A percentile compares a stretch with the other conserved stretches of the same genome.
Evolutionary conservation across 2,888 invertebrate genomes (phyloP).

Genomic region (Piscicola geometra): DNA sequence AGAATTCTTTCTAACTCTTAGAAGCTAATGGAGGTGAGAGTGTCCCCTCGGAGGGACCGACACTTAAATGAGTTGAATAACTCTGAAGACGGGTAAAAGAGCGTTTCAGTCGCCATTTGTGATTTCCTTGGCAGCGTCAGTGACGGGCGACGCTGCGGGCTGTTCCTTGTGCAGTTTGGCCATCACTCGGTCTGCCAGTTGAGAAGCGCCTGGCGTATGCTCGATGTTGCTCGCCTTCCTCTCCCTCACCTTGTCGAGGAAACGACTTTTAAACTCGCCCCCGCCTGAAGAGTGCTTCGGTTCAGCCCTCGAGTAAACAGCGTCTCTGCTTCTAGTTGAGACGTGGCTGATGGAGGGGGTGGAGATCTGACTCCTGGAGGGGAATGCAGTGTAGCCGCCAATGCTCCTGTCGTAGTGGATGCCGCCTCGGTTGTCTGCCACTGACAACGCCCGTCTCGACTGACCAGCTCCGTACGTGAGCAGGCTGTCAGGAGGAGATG

Average conservation of each 20-base stretch:
- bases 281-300: neutral
- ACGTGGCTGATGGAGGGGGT: neutral
- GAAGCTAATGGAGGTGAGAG: too few relatives aligned
- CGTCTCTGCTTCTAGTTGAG: neutral
- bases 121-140: too few relatives aligned
- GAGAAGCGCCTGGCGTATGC: neutral
- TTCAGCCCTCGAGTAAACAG: neutral
- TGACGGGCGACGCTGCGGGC: too few relatives aligned
- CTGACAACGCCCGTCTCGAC: slow-evolving; percentile 14
- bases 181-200: slow-evolving; percentile 27
- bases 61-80: too few relatives aligned
- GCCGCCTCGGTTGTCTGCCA: slow-evolving; percentile 17
- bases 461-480: neutral
- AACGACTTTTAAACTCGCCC: slow-evolving; percentile 38
- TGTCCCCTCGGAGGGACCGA: too few relatives aligned
- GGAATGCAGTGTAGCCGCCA: slow-evolving; percentile 22
- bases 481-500: neutral
- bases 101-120: too few relatives aligned
- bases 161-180: slow-evolving; percentile 17
- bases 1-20: too few relatives aligned
- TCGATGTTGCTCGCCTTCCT: slow-evolving; percentile 33
- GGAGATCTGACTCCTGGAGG: neutral
- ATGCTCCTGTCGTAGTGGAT: slow-evolving; percentile 26
- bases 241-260: slow-evolving; percentile 41
- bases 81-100: too few relatives aligned